Evolutionary conservation across 92 coral and sea anemone species (phyloP), one percentile per base, ranked within the genome.

Genomic region (Hydrozoanthus gracilis): DNA sequence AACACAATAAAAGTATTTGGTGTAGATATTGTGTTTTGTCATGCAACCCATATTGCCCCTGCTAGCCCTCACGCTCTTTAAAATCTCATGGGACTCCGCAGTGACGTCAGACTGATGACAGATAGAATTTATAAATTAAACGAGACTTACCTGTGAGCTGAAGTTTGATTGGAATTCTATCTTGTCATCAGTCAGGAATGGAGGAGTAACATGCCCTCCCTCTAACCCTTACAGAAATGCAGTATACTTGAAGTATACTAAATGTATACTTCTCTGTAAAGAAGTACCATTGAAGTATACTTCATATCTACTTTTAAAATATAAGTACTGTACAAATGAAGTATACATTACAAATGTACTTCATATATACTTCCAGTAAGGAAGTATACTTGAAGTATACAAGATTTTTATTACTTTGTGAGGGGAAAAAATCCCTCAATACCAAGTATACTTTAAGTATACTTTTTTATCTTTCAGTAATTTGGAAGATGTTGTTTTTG

Each of bases 261-360:
- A 65, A 65, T 16, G 71, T 65, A 65, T n/a, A 65, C 71, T n/a
- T 65, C 70, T 65, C 4, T 65, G 71, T 15, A 65, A 65, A 65
- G 44, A 65, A n/a, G 71, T 16, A 65, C 39, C 35, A 65, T 65
- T 65, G 71, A n/a, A 65, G 71, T 65, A 65, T 65, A n/a, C 71
- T 65, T 65, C 71, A 65, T 65, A 65, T 18, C 39, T 65, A 65
- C 71, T 65, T 65, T n/a, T 17, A n/a, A 17, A 70, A 70, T 7
- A 70, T 15, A 70, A 70, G n/a, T n/a, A n/a, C n/a, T n/a, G 74
- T 64, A 64, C 16, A 70, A 70, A 70, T 70, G 74, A 70, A 70
- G 74, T 35, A 70, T 50, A 70, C 50, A 18, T 44, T 35, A 50
- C 74, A 27, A 70, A 70, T 70, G 74, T 70, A 70, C 50, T 70